phyloP scores from a whole-genome alignment of 2,113 vertebrate genomes.

The Pseudopodoces humilis region DNA sequence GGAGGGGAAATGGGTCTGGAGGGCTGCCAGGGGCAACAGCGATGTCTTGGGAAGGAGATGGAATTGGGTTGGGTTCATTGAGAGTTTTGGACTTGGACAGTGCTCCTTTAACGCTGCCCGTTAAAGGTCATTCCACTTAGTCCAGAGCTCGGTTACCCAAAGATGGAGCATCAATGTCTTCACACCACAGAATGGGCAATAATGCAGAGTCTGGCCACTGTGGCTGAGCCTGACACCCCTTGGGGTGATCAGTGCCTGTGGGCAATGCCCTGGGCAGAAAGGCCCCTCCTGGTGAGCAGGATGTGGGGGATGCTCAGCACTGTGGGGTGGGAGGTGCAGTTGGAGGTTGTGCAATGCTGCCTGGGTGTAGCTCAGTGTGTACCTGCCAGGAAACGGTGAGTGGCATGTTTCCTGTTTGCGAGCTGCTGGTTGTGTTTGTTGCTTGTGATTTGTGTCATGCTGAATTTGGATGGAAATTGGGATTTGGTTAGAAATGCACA shows the following conservation, averaged over 20 bases:
- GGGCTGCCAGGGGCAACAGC: background rate
- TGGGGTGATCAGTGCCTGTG: background rate
- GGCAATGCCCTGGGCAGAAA: background rate
- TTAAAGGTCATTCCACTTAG: background rate
- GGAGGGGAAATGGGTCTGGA: background rate
- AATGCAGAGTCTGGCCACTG: rapidly evolving
- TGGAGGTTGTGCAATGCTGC: background rate
- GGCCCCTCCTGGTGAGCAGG: background rate
- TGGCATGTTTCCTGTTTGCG: slow-evolving; percentile 10
- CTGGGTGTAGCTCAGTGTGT: background rate
- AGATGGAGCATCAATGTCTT: rapidly evolving
- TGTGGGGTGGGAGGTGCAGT: rapidly evolving
- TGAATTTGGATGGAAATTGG: background rate
- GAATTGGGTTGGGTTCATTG: no score
- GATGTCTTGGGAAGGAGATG: background rate
- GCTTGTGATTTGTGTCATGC: background rate
- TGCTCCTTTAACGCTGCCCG: background rate
- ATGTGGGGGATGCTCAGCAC: background rate
- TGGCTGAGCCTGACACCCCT: rapidly evolving
- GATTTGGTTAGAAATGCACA: background rate
- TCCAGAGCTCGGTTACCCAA: background rate
- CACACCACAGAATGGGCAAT: background rate
- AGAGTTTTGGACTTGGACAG: background rate
- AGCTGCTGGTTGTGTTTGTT: background rate
- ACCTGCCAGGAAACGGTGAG: slow-evolving; percentile 44